phyloP scores from a whole-genome alignment of 2,888 invertebrate genomes.

The Empis livida region DNA sequence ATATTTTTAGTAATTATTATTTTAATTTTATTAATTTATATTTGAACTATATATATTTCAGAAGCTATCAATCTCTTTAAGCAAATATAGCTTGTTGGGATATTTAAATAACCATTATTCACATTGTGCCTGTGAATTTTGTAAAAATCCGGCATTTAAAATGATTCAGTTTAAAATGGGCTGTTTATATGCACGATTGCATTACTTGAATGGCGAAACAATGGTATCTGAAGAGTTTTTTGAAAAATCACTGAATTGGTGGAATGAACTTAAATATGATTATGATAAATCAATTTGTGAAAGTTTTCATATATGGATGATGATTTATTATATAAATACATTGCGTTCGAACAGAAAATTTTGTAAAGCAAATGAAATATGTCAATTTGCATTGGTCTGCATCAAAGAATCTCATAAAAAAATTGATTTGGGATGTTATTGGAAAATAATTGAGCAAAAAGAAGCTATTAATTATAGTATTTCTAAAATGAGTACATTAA shows the following conservation, averaged over 20 bases:
- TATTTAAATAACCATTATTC: slow-evolving; percentile 9
- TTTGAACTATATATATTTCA: neutral
- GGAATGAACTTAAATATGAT: neutral
- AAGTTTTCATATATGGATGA: no score
- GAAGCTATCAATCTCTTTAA: slow-evolving; percentile 5
- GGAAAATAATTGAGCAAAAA: no score
- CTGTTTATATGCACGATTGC: slow-evolving; percentile 24
- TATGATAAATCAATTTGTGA: no score
- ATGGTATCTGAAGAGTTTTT: slow-evolving; percentile 23
- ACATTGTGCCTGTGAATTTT: slow-evolving; percentile 12
- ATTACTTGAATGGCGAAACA: slow-evolving; percentile 22
- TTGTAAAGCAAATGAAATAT: no score
- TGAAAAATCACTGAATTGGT: slow-evolving; percentile 18
- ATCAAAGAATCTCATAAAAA: no score
- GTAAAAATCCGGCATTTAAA: slow-evolving; percentile 15
- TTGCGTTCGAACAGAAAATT: no score
- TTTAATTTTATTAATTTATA: neutral
- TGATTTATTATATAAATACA: no score
- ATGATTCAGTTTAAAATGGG: slow-evolving; percentile 24
- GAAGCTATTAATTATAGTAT: no score
- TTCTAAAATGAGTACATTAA: no score
- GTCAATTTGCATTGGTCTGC: no score
- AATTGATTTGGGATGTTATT: no score
- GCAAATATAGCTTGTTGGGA: slow-evolving; percentile 2
- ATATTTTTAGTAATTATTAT: no score